Conservation (phyloP, 2,888 invertebrate species). For the Drosophila algonquin region DNA sequence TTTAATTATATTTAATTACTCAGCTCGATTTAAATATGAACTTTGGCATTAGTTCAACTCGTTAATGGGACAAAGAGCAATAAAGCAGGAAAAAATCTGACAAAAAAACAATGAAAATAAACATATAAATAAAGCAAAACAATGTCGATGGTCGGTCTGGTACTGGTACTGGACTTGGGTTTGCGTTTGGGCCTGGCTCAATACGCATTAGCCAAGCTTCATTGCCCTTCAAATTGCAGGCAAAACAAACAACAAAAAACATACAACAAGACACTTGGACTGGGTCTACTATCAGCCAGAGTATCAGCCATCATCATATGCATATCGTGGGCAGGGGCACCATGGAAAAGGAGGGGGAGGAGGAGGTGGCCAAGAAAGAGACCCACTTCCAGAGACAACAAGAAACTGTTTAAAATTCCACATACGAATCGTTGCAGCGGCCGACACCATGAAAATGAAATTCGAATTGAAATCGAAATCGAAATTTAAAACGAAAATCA, state of each 20-base stretch:
- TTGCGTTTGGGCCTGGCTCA: conserved; percentile 1
- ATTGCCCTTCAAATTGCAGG: conserved; percentile 21
- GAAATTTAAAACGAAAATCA: conserved; percentile 39
- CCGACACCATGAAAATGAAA: conserved; percentile 36
- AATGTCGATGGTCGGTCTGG: conserved; percentile 8
- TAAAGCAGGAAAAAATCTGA: conserved; percentile 22
- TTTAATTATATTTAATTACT: conserved; percentile 60
- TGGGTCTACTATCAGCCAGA: not conserved
- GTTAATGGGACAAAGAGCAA: conserved; percentile 59
- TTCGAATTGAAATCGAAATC: conserved; percentile 39
- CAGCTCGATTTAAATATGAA: conserved; percentile 50
- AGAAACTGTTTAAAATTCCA: conserved; percentile 67
- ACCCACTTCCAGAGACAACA: conserved; percentile 10
- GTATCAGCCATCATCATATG: conserved; percentile 17
- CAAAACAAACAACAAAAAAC: not conserved
- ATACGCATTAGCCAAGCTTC: conserved; percentile 26
- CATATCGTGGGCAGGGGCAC: conserved; percentile 16
- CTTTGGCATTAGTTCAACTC: conserved; percentile 51
- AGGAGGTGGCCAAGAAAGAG: not conserved
- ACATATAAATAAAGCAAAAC: conserved; percentile 1
- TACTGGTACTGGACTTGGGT: not conserved
- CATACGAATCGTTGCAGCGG: conserved; percentile 69
- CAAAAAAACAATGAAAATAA: conserved; percentile 5
- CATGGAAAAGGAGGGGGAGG: not conserved
- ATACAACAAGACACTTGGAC: conserved; percentile 10